Evolutionary conservation across 1,140 invertebrate species (phyloP), one percentile per base, ranked within the genome.

Genomic region (Sarcophaga bullata): DNA sequence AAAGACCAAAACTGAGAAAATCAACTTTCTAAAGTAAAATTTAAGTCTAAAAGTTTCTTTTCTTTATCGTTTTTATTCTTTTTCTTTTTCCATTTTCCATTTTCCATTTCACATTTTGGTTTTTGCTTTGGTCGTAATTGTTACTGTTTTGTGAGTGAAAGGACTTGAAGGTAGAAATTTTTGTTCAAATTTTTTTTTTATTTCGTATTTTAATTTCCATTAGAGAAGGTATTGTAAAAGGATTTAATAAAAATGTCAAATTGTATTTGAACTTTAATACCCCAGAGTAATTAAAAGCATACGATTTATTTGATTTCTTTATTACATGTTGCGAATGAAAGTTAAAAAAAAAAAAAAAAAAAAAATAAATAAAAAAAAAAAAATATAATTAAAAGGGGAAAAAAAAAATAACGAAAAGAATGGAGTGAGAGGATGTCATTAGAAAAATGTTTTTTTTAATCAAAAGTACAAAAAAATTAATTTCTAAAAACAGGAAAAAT

Each of bases 1-100:
- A 46, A 75, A 75, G 37, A 75, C 73, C 25, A 25, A 75, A 75
- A 76, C 9, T 76, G 13, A 76, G n/a, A 76, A 49, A 76, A 47
- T 17, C 47, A 49, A 68, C 62, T 9, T 19, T 68, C n/a, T 76
- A 76, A 13, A 76, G 49, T n/a, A 37, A 1, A 37, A 68, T 68
- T 68, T 68, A 17, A 68, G 62, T 68, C 1, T 37, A 37, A 37
- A 73, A 6, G 46, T 73, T 46, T n/a, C n/a, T n/a, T n/a, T 37
- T 73, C 25, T 46, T 37, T 48, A 13, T 73, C 37, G 25, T 46
- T 37, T 4, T 37, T 37, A 1, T 37, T 37, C 4, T 37, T 37
- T 37, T 37, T 4, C 25, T 37, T 37, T 37, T 37, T 37, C 4
- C 1, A 37, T 37, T 37, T 37, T 37, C 25, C 25, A 37, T 37